phyloP scores from a whole-genome alignment of 2,888 invertebrate genomes.

The Agrilus mali region DNA sequence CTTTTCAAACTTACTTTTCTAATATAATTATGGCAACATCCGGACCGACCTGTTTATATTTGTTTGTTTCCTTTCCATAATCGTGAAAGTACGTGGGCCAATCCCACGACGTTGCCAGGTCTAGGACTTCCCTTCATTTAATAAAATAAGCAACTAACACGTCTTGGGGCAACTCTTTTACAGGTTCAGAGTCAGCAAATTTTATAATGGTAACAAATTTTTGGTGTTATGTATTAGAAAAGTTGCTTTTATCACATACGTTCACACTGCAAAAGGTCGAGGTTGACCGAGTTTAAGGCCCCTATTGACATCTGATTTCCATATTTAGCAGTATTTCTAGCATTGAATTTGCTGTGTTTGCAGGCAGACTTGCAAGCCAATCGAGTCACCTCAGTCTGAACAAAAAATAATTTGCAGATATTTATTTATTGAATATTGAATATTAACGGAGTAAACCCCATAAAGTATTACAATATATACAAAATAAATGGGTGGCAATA shows the following conservation, averaged over 20 bases:
- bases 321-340: conserved; percentile 59
- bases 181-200: conserved; percentile 92
- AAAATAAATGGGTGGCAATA: no score
- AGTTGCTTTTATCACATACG: conserved; percentile 37
- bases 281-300: conserved; percentile 78
- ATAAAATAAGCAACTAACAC: conserved; percentile 81
- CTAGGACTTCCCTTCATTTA: conserved; percentile 77
- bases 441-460: no score
- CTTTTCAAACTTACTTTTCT: conserved; percentile 60
- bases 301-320: conserved; percentile 79
- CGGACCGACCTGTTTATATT: conserved; percentile 86
- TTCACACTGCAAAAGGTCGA: conserved; percentile 96
- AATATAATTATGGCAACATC: conserved; percentile 79
- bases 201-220: conserved; percentile 35
- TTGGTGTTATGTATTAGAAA: not conserved
- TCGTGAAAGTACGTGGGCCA: conserved; percentile 98
- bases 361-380: conserved; percentile 80
- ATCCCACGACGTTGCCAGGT: conserved; percentile 89
- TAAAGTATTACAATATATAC: no score
- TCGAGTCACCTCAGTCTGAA: conserved; percentile 59
- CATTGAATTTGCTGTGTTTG: conserved; percentile 65
- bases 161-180: conserved; percentile 77
- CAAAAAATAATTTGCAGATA: conserved; percentile 16
- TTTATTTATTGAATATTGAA: no score
- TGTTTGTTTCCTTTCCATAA: conserved; percentile 82